phyloP scores from a whole-genome alignment of 2,113 vertebrate genomes.

The Takifugu bimaculatus region DNA sequence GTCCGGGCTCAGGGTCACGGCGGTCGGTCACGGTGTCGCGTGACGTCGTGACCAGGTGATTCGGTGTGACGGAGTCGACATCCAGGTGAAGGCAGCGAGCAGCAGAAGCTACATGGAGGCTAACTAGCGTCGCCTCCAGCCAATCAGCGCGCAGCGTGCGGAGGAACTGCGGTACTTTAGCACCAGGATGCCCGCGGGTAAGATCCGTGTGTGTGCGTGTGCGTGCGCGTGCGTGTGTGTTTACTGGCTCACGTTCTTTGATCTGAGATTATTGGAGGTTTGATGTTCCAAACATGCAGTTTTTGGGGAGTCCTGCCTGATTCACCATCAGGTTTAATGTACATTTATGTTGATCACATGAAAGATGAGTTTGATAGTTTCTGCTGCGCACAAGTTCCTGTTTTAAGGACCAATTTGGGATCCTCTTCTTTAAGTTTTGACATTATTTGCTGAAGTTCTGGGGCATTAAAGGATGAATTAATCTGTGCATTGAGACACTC shows the following conservation, averaged over 20 bases:
- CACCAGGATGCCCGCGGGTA: constrained; percentile 68
- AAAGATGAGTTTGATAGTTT: no score
- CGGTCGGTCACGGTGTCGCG: not conserved
- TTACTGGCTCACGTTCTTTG: not conserved
- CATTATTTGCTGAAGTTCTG: no score
- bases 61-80: constrained; percentile 18
- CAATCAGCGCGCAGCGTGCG: not conserved
- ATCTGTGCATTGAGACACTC: no score
- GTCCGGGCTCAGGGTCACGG: not conserved
- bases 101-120: constrained; percentile 53
- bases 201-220: constrained; percentile 17
- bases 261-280: no score
- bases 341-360: no score
- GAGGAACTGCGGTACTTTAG: constrained; percentile 42
- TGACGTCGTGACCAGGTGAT: not conserved
- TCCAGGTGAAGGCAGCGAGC: constrained; percentile 21
- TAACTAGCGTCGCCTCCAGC: constrained; percentile 36
- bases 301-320: no score
- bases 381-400: no score
- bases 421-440: no score
- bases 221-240: not conserved
- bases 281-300: no score
- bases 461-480: no score
- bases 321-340: no score
- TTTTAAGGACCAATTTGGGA: no score